Percentiles rank a stretch among this genome's conserved stretches.
These are phyloP conservation scores for Chiridota heheva DNA, from an alignment of 35 echinoderm and acorn worm species.

Conservation along the genomic window DNA sequence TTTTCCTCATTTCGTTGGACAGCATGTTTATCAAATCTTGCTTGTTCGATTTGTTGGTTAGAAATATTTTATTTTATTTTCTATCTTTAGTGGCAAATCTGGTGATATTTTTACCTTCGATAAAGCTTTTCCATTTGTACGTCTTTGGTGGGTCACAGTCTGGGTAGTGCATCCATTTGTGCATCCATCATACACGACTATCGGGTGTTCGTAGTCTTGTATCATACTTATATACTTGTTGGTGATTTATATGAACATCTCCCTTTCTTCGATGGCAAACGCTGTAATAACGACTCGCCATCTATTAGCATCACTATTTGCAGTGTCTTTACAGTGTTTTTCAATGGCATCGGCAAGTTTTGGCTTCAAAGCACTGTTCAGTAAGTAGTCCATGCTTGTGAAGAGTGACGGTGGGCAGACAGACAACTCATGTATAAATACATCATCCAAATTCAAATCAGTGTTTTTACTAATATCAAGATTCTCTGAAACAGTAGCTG, in stretches of 20 bases:
- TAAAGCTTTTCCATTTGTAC: no score
- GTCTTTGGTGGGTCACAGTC: neutral
- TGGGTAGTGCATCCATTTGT: neutral
- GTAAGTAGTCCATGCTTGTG: neutral
- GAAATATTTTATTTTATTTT: neutral
- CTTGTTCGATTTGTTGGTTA: constrained; percentile 18
- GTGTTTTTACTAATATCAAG: constrained; percentile 15
- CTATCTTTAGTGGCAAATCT: neutral
- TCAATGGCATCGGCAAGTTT: neutral
- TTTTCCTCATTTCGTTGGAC: no score
- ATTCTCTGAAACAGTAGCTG: constrained; percentile 19
- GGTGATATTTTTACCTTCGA: no score
- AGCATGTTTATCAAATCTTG: constrained; percentile 21
- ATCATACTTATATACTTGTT: no score
- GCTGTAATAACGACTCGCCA: neutral
- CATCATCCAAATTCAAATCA: neutral
- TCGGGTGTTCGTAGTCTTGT: neutral
- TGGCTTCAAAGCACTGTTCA: no score
- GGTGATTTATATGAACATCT: no score
- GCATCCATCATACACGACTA: neutral
- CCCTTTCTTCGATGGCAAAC: neutral
- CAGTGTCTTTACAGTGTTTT: neutral
- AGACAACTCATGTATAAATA: neutral
- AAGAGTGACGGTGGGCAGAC: neutral
- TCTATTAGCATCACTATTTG: neutral